A percentile compares a stretch with the other conserved stretches of the same genome.
Evolutionary conservation across 2,888 invertebrate genomes (phyloP).

Genomic region (Meta bourneti): DNA sequence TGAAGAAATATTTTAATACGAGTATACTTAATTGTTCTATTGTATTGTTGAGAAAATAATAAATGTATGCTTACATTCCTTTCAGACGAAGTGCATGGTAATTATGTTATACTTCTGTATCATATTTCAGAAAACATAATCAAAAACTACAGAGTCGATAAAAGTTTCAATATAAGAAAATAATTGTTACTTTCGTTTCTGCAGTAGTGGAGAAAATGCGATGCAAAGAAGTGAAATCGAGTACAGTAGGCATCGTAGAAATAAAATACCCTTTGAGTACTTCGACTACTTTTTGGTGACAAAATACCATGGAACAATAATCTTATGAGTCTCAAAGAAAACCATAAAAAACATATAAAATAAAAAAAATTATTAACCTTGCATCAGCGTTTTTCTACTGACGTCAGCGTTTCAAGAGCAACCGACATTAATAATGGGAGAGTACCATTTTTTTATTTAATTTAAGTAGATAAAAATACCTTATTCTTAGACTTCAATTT

Average conservation of each 20-base stretch:
- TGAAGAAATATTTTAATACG: slow-evolving; percentile 56
- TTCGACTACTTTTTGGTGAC: too few species aligned
- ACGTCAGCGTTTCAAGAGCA: too few species aligned
- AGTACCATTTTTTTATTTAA: too few species aligned
- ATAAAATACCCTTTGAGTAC: neutral
- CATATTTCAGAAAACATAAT: slow-evolving; percentile 9
- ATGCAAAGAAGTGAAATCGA: neutral
- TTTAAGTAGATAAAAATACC: too few species aligned
- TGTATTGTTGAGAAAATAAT: slow-evolving; percentile 45
- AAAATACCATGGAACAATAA: too few species aligned
- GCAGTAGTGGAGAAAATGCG: neutral
- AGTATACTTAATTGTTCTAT: slow-evolving; percentile 40
- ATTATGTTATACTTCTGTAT: neutral
- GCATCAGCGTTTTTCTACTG: too few species aligned
- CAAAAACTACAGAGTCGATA: neutral
- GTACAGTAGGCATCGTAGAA: too few species aligned
- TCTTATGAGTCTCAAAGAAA: too few species aligned
- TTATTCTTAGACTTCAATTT: too few species aligned
- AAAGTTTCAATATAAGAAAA: neutral
- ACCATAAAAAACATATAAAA: too few species aligned
- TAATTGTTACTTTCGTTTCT: neutral
- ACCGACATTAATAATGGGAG: too few species aligned
- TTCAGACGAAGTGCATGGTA: slow-evolving; percentile 17
- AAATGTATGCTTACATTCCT: slow-evolving; percentile 45
- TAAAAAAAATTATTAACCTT: too few species aligned